Evolutionary conservation across 2,797 vertebrate genomes (phyloP).

Genomic region (Gorsachius magnificus): DNA sequence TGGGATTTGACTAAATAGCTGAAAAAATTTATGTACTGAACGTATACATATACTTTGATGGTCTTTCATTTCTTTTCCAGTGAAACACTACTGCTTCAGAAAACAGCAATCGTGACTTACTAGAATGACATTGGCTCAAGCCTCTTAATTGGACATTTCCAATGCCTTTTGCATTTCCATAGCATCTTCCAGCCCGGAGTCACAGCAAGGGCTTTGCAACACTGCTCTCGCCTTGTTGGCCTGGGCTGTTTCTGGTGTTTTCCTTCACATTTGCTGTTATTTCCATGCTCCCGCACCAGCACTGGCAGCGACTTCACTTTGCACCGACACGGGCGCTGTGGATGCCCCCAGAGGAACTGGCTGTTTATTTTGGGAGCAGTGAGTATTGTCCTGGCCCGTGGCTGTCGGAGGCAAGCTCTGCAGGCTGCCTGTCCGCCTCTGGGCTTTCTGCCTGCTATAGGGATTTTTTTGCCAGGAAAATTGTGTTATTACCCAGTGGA

Average conservation of each 20-base stretch:
- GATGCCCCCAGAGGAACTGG: background rate
- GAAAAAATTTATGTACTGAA: background rate
- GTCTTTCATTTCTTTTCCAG: background rate
- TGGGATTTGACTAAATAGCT: background rate
- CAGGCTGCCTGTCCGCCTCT: background rate
- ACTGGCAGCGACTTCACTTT: background rate
- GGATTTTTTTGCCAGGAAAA: background rate
- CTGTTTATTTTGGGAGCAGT: background rate
- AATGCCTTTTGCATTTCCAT: background rate
- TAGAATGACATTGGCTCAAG: background rate
- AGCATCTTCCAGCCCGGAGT: background rate
- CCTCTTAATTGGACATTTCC: background rate
- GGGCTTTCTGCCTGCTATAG: background rate
- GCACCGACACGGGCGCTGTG: background rate
- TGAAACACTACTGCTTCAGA: background rate
- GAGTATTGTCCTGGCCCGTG: fast-evolving
- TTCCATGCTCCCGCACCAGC: background rate
- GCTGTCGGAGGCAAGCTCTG: background rate
- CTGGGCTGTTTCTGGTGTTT: background rate
- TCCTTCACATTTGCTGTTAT: background rate
- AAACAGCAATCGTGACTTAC: background rate
- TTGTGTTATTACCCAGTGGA: background rate
- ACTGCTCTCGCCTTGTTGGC: background rate
- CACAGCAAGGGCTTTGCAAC: background rate
- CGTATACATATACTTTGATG: background rate